Conservation (phyloP, 2,797 vertebrate genomes). For the Xiphorhynchus erythropygius region DNA sequence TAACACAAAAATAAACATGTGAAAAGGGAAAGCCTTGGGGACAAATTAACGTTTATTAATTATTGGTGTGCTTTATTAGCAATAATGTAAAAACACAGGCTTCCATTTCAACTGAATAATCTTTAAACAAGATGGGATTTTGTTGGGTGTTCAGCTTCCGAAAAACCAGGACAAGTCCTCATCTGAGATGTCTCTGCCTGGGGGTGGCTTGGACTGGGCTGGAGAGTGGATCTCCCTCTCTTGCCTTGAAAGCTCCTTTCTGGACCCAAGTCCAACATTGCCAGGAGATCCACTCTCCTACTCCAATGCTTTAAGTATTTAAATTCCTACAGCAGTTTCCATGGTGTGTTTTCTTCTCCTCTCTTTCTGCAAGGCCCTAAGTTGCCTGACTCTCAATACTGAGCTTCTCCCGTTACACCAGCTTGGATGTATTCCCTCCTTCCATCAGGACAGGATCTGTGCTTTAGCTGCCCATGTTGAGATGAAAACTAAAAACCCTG, state of each 20-base stretch:
- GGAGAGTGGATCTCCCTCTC: neutral
- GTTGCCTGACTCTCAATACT: rapidly evolving
- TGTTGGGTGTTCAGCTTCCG: neutral
- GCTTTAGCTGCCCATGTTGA: rapidly evolving
- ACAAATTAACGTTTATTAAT: slow-evolving; percentile 42
- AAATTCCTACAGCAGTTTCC: neutral
- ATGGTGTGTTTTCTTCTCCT: neutral
- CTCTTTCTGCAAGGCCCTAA: rapidly evolving
- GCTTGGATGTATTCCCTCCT: neutral
- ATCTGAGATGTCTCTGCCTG: neutral
- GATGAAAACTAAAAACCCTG: neutral
- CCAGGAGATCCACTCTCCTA: neutral
- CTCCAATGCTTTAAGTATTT: neutral
- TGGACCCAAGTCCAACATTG: neutral
- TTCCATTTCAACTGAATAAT: neutral
- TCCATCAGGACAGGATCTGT: neutral
- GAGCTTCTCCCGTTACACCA: neutral
- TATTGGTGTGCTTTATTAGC: slow-evolving; percentile 18
- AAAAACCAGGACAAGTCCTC: neutral
- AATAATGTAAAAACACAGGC: neutral
- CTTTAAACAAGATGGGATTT: neutral
- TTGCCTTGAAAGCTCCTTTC: neutral
- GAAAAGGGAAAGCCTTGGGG: slow-evolving; percentile 10
- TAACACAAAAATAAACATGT: slow-evolving; percentile 41
- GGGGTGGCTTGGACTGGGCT: neutral